Evolutionary conservation across 2,888 invertebrate genomes (phyloP), one percentile per base, ranked within the genome.

Genomic region (Lucinisca nassula): DNA sequence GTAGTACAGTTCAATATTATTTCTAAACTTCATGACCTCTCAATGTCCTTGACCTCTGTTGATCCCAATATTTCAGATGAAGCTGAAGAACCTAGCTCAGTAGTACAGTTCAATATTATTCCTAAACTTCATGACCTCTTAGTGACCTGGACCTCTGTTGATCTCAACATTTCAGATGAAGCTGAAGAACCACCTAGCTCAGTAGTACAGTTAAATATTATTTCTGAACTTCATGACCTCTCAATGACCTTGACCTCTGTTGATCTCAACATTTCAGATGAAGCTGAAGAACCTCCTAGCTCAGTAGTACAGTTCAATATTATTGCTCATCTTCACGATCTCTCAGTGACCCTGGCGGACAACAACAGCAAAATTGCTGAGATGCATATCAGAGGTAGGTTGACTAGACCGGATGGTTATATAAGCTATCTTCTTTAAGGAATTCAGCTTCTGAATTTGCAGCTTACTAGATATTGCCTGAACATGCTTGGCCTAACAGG

Each of bases 321-420:
- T 93, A 98, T 98, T 0, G 97, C 97, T 49, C 97, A 98, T 86
- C 96, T 97, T 79, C 97, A 97, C 40, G 97, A 97, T 74, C 95
- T 98, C 35, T 97, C 97, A 21, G 94, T 98, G 21, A 97, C 97
- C 84, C 97, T 98, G 35, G 98, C 98, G 91, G 98, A 98, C 95
- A 97, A 97, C 27, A 98, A 98, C 92, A 97, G 97, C 82, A 97
- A 98, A 87, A 97, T 98, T 84, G 96, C 98, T 58, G 97, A 98
- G 92, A 95, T 98, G 21, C 97, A 97, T 75, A 96, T 98, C 30
- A 94, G 92, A 92, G 96, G 96, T 96, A 82, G 88, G 58, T 58
- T 14, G 4, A n/a, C n/a, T n/a, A n/a, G n/a, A n/a, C n/a, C n/a
- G n/a, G n/a, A n/a, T n/a, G n/a, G n/a, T n/a, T n/a, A n/a, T n/a